Base-by-base conservation (phyloP, 2,113 vertebrate genomes). In the Lampris megalopsis region DNA sequence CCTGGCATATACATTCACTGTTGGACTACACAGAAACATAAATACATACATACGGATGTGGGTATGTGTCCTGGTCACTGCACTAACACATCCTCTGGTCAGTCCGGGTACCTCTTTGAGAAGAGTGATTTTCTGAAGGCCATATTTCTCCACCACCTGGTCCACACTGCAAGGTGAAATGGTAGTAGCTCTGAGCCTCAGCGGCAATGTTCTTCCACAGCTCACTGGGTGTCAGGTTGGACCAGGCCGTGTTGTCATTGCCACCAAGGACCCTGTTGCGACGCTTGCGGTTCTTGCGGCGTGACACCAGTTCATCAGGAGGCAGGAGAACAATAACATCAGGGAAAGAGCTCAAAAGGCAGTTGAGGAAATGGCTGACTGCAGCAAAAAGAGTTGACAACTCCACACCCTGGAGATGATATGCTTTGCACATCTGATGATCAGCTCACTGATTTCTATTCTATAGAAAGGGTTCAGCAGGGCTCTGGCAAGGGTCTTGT, bases 281-380 rank as follows among this genome's bases (percentile, higher is more conserved):
- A 63, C 97, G 95, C 74, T 96, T 96, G 85, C 97, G 97, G 73
- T 91, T 99, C 89, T 97, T 98, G 78, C 96, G 98, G 80, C 97
- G 97, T 5, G 97, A 98, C 86, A 98, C 95, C 69, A 99, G 95
- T 92, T 99, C 98, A 1, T 99, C 98, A 0, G 95, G 94, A 0
- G 97, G 97, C 47, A 99, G 94, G 85, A 98, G 98, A 75, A 97
- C 97, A 37, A 98, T 95, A 0, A 97, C 96, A 3, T 99, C 98
- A 1, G 97, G 95, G 87, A 96, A 99, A 81, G 98, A 97, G 93
- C 97, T 99, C 83, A 99, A 90, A 86, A 99, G 97, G 93, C 98
- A 99, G 84, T 99, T 99, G 56, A 99, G 95, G 93, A 98, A 99
- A 91, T 98, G 98, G 91, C 97, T 99, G 73, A 99, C 98, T 80